These are phyloP conservation scores for Limnothrissa miodon DNA, from an alignment of 2,113 vertebrate species.

Conservation along the genomic window DNA sequence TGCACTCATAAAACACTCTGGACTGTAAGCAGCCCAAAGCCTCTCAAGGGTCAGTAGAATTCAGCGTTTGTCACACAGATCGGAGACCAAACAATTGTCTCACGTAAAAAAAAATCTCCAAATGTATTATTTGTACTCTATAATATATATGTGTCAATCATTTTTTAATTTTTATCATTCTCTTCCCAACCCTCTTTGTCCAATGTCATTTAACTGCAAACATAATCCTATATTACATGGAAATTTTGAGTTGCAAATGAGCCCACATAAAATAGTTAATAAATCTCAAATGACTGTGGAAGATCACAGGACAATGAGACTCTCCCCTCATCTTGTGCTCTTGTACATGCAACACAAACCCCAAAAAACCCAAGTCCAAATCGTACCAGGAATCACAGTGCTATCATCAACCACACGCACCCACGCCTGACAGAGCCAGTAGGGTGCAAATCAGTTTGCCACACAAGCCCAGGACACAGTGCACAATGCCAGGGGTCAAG, in stretches of 20 bases:
- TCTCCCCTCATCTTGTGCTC: not conserved
- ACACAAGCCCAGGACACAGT: not conserved
- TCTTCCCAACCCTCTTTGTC: not conserved
- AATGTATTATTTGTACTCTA: not conserved
- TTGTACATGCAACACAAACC: not conserved
- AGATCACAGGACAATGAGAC: not conserved
- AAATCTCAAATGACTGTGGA: not conserved
- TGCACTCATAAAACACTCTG: slow-evolving; percentile 71
- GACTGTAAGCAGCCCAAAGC: slow-evolving; percentile 44
- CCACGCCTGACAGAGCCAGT: not conserved
- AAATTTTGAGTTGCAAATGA: too few relatives aligned
- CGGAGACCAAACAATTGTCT: not conserved
- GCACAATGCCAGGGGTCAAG: slow-evolving; percentile 8
- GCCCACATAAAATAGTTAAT: too few relatives aligned
- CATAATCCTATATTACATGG: not conserved
- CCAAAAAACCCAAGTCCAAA: not conserved
- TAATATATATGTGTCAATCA: not conserved
- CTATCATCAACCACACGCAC: not conserved
- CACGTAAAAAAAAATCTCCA: not conserved
- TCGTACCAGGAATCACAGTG: not conserved
- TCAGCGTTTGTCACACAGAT: not conserved
- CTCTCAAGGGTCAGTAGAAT: not conserved
- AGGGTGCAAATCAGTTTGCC: not conserved
- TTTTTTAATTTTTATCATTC: not conserved
- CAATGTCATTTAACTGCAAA: not conserved